phyloP scores from a whole-genome alignment of 2,113 vertebrate species.

The Sylvilagus bachmani region DNA sequence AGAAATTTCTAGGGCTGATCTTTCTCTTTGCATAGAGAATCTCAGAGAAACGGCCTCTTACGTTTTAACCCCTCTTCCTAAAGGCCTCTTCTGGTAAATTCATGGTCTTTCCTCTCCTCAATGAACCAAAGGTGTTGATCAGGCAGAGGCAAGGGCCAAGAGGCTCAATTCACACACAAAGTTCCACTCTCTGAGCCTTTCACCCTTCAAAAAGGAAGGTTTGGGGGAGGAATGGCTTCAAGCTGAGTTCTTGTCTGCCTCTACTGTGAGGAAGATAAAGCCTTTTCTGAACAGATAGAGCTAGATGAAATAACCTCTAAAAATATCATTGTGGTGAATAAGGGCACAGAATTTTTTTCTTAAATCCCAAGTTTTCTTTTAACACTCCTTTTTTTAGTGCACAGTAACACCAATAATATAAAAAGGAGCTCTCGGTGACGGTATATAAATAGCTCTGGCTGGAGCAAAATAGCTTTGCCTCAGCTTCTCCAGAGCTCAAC shows the following conservation, averaged over 20 bases:
- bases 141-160: slow-evolving; percentile 61
- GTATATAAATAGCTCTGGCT: slow-evolving; percentile 90
- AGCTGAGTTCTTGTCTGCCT: slow-evolving; percentile 76
- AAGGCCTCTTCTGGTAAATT: slow-evolving; percentile 17
- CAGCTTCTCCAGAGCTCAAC: slow-evolving; percentile 85
- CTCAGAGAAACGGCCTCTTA: slow-evolving; percentile 48
- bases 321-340: slow-evolving; percentile 80
- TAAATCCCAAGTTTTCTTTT: slow-evolving; percentile 81
- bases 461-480: slow-evolving; percentile 86
- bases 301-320: slow-evolving; percentile 84
- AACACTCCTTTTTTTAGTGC: slow-evolving; percentile 85
- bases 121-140: slow-evolving; percentile 32
- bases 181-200: slow-evolving; percentile 72
- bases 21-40: slow-evolving; percentile 57
- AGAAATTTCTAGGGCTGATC: slow-evolving; percentile 44
- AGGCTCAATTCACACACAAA: slow-evolving; percentile 55
- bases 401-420: slow-evolving; percentile 85
- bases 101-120: slow-evolving; percentile 36
- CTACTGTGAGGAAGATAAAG: slow-evolving; percentile 74
- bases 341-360: slow-evolving; percentile 71
- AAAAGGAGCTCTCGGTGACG: slow-evolving; percentile 88
- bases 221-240: slow-evolving; percentile 71
- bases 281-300: slow-evolving; percentile 71
- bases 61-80: slow-evolving; percentile 55
- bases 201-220: slow-evolving; percentile 68